phyloP scores from a whole-genome alignment of 2,797 vertebrate genomes.

The Diplodus sargus region DNA sequence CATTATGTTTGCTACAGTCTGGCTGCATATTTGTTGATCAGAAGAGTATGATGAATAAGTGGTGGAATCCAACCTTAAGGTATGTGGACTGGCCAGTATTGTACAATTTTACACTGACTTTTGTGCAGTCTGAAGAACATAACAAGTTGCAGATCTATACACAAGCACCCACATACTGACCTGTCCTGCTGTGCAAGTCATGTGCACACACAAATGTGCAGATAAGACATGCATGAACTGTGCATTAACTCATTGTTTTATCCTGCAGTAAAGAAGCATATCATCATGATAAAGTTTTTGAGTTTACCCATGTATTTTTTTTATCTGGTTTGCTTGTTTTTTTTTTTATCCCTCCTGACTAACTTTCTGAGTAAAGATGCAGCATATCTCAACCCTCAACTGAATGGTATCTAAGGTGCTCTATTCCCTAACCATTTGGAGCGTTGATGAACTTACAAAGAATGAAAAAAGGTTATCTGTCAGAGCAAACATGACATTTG shows the following conservation, averaged over 20 bases:
- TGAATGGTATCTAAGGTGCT: not conserved
- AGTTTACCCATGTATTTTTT: no score
- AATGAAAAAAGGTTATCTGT: not conserved
- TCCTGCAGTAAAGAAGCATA: not conserved
- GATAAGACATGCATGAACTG: not conserved
- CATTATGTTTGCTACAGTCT: constrained; percentile 11
- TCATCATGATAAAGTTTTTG: not conserved
- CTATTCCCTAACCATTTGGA: constrained; percentile 4
- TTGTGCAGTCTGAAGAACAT: not conserved
- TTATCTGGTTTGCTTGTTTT: constrained; percentile 1
- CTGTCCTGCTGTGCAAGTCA: not conserved
- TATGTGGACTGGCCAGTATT: not conserved
- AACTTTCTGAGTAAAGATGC: not conserved
- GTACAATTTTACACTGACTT: not conserved
- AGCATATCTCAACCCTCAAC: not conserved
- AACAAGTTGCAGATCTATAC: constrained; percentile 22
- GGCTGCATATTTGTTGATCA: not conserved
- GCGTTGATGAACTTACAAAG: not conserved
- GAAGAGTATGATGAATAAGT: not conserved
- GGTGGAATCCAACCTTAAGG: not conserved
- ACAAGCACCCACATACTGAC: not conserved
- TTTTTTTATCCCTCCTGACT: constrained; percentile 5
- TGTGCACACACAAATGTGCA: not conserved
- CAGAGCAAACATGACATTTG: constrained; percentile 37
- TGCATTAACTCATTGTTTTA: not conserved